Conservation (phyloP, 2,888 invertebrate species). For the Alitta virens region DNA sequence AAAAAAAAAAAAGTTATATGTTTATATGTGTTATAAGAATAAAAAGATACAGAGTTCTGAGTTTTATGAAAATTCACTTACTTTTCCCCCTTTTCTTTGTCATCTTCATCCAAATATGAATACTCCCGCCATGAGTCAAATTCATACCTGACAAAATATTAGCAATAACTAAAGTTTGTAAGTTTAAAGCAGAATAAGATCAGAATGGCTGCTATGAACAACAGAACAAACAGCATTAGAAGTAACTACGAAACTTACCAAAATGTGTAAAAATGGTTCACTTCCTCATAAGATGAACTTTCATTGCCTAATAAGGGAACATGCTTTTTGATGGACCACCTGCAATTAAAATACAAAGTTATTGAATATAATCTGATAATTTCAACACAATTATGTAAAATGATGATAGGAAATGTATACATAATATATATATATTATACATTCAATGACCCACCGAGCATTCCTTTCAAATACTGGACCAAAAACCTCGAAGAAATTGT, state of each 20-base stretch:
- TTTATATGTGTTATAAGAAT: too few species aligned
- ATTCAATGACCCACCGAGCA: constrained; percentile 58
- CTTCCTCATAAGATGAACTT: constrained; percentile 76
- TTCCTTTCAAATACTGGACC: constrained; percentile 61
- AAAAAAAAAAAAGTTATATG: too few species aligned
- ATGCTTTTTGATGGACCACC: constrained; percentile 85
- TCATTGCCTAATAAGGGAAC: constrained; percentile 81
- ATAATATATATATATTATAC: too few species aligned
- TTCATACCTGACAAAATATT: constrained; percentile 62
- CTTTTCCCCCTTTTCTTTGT: constrained; percentile 94
- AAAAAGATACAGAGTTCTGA: too few species aligned
- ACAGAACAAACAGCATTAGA: too few species aligned
- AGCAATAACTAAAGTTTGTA: background rate
- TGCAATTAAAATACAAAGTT: constrained; percentile 38
- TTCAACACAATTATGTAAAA: too few species aligned
- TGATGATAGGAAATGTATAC: too few species aligned
- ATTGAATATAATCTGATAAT: too few species aligned
- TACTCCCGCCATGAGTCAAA: constrained; percentile 99
- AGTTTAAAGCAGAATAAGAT: background rate
- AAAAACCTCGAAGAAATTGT: constrained; percentile 71
- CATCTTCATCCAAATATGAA: constrained; percentile 97
- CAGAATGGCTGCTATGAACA: too few species aligned
- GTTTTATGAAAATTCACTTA: too few species aligned
- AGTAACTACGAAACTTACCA: constrained; percentile 72
- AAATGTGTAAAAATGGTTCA: constrained; percentile 92